Evolutionary conservation across 2,113 vertebrate species (phyloP), one percentile per base, ranked within the genome.

Genomic region (Bubalus kerabau): DNA sequence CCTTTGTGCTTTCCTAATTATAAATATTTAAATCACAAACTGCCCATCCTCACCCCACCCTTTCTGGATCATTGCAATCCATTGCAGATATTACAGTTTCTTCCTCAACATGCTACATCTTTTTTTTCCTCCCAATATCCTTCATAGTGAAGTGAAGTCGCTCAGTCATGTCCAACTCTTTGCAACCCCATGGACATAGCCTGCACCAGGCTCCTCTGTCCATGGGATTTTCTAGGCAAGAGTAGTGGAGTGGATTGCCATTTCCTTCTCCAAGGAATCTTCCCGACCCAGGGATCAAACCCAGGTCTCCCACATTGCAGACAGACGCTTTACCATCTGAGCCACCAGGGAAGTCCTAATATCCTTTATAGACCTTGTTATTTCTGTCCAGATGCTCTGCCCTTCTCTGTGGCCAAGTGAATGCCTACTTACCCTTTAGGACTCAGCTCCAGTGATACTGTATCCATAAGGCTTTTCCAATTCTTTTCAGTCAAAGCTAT

Each of bases 371-470:
- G 32, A 1, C 43, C 3, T 36, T 12, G 40, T 94, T 76, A 50
- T 23, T 85, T 81, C n/a, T 36, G 0, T 43, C 48, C n/a, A 52
- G 60, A 30, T 86, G 28, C 59, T 86, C 46, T 46, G 16, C 16
- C 56, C 24, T 96, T 86, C n/a, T 90, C 56, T 97, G 52, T 95
- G 50, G 80, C 59, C 74, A 90, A 59, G 43, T 83, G n/a, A 97
- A 36, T 64, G 67, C 9, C 46, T 52, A 12, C 16, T 88, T 92
- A 74, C 6, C n/a, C 80, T 87, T 90, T 87, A 94, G 60, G 81
- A 76, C 26, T 21, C 14, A 92, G 24, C 16, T 76, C 78, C 48
- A 74, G 13, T 97, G 76, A 21, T 67, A 12, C 8, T 71, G 24
- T 50, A 14, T 85, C 82, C 43, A 8, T 21, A 82, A 21, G 59